Evolutionary conservation across 2,888 invertebrate species (phyloP).

Genomic region (Lasioglossum marginatum): DNA sequence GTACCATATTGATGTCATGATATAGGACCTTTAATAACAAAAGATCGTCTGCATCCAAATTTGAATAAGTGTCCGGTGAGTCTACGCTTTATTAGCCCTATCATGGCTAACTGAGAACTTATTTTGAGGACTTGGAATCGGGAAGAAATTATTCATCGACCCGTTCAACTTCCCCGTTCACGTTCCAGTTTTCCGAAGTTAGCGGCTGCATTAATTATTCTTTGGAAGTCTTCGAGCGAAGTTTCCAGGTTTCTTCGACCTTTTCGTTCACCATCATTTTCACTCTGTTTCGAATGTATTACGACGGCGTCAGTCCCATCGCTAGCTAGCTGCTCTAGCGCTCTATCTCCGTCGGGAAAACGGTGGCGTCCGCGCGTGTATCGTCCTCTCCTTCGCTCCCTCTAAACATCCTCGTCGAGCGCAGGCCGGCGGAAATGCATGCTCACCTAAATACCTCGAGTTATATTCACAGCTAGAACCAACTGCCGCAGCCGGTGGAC

Average conservation of each 20-base stretch:
- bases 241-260: background rate
- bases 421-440: constrained; percentile 71
- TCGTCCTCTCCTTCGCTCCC: constrained; percentile 31
- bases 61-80: too few species aligned
- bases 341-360: constrained; percentile 10
- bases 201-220: background rate
- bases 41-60: too few species aligned
- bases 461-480: constrained; percentile 69
- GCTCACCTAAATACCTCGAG: constrained; percentile 76
- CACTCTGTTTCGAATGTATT: background rate
- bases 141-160: background rate
- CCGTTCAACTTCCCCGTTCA: background rate
- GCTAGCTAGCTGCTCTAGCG: constrained; percentile 25
- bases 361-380: constrained; percentile 33
- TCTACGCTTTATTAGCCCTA: background rate
- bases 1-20: too few species aligned
- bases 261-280: background rate
- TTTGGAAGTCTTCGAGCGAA: background rate
- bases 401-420: constrained; percentile 50
- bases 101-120: background rate
- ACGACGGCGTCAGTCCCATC: constrained; percentile 25
- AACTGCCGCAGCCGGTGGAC: constrained; percentile 34
- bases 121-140: background rate
- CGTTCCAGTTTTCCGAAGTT: background rate
- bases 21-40: too few species aligned